These are phyloP conservation scores for Luperina testacea DNA, from an alignment of 2,888 invertebrate genomes.

Conservation along the genomic window DNA sequence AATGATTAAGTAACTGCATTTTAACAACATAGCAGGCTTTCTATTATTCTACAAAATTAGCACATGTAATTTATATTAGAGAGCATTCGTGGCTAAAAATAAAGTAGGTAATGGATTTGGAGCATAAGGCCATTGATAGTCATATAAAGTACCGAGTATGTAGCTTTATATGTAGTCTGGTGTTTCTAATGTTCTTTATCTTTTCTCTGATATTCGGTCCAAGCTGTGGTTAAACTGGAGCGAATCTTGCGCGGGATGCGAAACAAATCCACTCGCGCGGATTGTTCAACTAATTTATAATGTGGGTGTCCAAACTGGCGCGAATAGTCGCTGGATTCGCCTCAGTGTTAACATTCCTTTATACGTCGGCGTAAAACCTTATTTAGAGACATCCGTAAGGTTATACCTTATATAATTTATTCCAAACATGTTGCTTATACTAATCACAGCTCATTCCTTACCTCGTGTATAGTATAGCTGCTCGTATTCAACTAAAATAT, in stretches of 20 bases:
- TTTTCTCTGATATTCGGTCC: conserved; percentile 9
- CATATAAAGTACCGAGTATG: not conserved
- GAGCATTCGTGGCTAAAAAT: conserved; percentile 33
- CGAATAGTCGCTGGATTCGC: not conserved
- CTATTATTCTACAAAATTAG: conserved; percentile 28
- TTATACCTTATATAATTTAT: conserved; percentile 52
- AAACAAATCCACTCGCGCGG: not conserved
- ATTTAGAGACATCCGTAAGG: conserved; percentile 33
- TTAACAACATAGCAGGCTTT: conserved; percentile 13
- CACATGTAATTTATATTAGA: conserved; percentile 28
- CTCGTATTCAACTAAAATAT: conserved; percentile 32
- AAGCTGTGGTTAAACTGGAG: not conserved
- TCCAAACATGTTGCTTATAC: conserved; percentile 56
- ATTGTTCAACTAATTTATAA: not conserved
- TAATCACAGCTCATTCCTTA: conserved; percentile 68
- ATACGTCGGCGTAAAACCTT: conserved; percentile 18
- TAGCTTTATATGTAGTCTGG: conserved; percentile 1
- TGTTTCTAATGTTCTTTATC: conserved; percentile 8
- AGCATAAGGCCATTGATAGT: not conserved
- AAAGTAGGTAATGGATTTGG: not conserved
- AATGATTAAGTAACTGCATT: not conserved
- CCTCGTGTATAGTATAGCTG: conserved; percentile 51
- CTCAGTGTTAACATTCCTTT: conserved; percentile 3
- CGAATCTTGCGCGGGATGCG: not conserved
- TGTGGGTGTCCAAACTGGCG: not conserved